Evolutionary conservation across 2,888 invertebrate genomes (phyloP), one percentile per base, ranked within the genome.

Genomic region (Synanthedon tipuliformis): DNA sequence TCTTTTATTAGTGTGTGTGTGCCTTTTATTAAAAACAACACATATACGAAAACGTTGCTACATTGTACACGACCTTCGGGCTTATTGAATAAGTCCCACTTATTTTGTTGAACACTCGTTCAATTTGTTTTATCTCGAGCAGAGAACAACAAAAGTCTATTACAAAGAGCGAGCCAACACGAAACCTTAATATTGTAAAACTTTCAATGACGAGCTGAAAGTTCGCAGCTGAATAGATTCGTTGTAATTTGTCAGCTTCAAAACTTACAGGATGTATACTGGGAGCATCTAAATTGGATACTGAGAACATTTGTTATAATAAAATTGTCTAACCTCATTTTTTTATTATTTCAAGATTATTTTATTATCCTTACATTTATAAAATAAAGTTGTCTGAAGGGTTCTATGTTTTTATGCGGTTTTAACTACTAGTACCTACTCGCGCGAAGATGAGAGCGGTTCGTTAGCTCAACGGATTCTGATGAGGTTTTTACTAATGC

Each of bases 161-260:
- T 67, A 65, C 63, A 57, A 63, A 63, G 64, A 65, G 65, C 62
- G 61, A 71, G 69, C 68, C 64, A 65, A 66, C 66, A 65, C 65
- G 62, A 68, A 66, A 69, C 68, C 71, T 77, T 76, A 73, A 76
- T 77, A 77, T 75, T 72, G 68, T 71, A 64, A 64, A 75, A 78
- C 69, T 78, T 76, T 68, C 65, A 66, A 71, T 65, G 65, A 65
- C 62, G 62, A 61, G 64, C 62, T 3, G 60, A 62, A 68, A 49
- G 16, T 49, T 49, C 18, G 52, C 56, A 54, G 50, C 61, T 56
- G 59, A 62, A 69, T 69, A 63, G 65, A 71, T 71, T 67, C 57
- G 55, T 56, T 56, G 58, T 60, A 65, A 69, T 71, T 69, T 69
- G 64, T 73, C 62, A 63, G 60, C 58, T 16, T 18, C 49, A 16